phyloP scores from a whole-genome alignment of 2,888 invertebrate species.

The Drosophila pseudotalamancana region DNA sequence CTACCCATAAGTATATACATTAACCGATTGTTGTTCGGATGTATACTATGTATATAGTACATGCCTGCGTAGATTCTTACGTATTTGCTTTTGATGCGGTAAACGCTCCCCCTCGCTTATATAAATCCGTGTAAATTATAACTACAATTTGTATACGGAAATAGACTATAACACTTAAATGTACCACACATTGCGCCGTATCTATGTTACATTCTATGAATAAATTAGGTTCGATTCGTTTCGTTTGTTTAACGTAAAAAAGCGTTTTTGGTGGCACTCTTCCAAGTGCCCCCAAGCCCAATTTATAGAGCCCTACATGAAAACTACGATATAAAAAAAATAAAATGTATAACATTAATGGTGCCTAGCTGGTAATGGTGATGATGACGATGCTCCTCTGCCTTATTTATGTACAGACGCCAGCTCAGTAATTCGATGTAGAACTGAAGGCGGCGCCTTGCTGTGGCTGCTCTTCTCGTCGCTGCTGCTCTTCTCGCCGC shows the following conservation, averaged over 20 bases:
- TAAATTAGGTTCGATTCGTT: constrained; percentile 67
- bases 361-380: constrained; percentile 57
- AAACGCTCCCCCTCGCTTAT: constrained; percentile 35
- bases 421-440: constrained; percentile 46
- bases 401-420: constrained; percentile 46
- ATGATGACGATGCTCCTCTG: constrained; percentile 47
- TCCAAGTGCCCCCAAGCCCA: constrained; percentile 31
- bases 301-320: constrained; percentile 41
- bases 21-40: constrained; percentile 19
- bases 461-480: constrained; percentile 33
- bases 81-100: constrained; percentile 57
- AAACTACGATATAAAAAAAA: constrained; percentile 49
- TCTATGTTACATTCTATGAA: constrained; percentile 71
- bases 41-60: constrained; percentile 38
- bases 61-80: constrained; percentile 65
- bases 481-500: constrained; percentile 26
- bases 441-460: constrained; percentile 39
- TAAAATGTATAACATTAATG: constrained; percentile 53
- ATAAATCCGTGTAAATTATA: constrained; percentile 64
- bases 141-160: constrained; percentile 66
- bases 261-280: constrained; percentile 49
- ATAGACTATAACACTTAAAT: constrained; percentile 73
- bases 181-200: constrained; percentile 56
- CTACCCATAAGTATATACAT: constrained; percentile 29
- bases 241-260: constrained; percentile 64